Percentiles rank a stretch among this genome's conserved stretches.
Evolutionary conservation across 2,888 invertebrate genomes (phyloP).

Genomic region (Tiliacea aurago): DNA sequence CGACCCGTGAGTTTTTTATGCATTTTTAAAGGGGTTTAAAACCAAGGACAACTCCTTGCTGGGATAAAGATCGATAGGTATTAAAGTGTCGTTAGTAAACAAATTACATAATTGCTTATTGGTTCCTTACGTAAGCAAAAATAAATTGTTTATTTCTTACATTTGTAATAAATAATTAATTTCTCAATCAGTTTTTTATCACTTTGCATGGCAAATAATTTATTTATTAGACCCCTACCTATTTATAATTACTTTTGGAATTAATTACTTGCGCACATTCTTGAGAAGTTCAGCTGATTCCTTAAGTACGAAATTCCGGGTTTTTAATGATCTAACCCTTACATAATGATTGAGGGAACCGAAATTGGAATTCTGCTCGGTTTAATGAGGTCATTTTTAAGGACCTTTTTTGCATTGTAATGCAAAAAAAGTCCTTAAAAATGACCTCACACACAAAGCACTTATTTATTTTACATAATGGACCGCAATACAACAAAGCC

Average conservation of each 20-base stretch:
- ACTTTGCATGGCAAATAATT: background rate
- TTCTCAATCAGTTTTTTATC: background rate
- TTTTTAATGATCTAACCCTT: conserved; percentile 69
- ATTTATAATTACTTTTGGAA: conserved; percentile 6
- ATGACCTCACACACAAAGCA: too few relatives aligned
- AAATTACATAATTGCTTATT: background rate
- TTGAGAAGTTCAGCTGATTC: conserved; percentile 32
- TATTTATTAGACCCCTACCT: background rate
- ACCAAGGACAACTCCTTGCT: background rate
- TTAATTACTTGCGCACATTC: conserved; percentile 5
- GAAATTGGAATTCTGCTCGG: conserved; percentile 66
- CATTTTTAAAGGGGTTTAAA: background rate
- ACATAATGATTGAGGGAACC: conserved; percentile 68
- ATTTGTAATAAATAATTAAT: background rate
- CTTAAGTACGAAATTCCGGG: conserved; percentile 52
- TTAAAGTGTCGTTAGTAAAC: conserved; percentile 7
- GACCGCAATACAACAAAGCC: conserved; percentile 11
- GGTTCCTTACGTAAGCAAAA: background rate
- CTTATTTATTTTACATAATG: too few relatives aligned
- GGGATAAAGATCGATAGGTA: background rate
- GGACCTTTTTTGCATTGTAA: conserved; percentile 4
- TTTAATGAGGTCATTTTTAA: conserved; percentile 58
- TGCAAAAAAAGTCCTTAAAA: too few relatives aligned
- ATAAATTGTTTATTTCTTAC: background rate
- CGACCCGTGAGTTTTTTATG: background rate